Conservation (phyloP, 1,140 invertebrate genomes). For the Cydia pomonella region DNA sequence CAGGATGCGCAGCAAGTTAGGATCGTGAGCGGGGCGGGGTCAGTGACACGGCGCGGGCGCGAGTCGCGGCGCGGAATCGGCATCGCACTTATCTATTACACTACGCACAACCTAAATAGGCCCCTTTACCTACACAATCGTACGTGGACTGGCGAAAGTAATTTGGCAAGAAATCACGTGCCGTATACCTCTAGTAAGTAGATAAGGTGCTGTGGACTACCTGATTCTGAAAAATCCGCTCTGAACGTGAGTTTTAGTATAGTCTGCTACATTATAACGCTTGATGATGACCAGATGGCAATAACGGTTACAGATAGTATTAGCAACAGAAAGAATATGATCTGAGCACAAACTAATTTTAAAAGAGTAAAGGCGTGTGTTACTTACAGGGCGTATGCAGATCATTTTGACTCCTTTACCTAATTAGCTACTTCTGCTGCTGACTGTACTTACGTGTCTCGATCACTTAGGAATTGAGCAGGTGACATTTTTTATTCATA, state of each 20-base stretch:
- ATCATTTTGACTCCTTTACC: too few relatives aligned
- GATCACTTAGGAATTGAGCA: neutral
- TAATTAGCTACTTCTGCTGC: too few relatives aligned
- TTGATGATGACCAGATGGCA: neutral
- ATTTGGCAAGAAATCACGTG: conserved; percentile 23
- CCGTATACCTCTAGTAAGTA: neutral
- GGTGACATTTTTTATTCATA: neutral
- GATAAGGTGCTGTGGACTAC: neutral
- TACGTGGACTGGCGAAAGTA: conserved; percentile 10
- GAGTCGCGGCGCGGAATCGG: conserved; percentile 13
- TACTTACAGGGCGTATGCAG: too few relatives aligned
- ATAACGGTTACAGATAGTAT: too few relatives aligned
- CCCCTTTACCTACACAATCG: conserved; percentile 9
- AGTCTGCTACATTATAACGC: neutral
- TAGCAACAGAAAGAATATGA: too few relatives aligned
- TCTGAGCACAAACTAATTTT: too few relatives aligned
- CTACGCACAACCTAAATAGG: conserved; percentile 31
- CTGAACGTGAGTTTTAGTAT: neutral
- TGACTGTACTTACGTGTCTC: too few relatives aligned
- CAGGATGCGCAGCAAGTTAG: conserved; percentile 8
- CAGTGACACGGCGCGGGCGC: conserved; percentile 61
- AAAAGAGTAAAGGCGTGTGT: too few relatives aligned
- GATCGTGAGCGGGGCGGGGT: conserved; percentile 51
- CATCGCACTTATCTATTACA: conserved; percentile 28
- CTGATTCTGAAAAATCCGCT: neutral